phyloP scores from a whole-genome alignment of 1,140 invertebrate species.

The Meloidogyne floridensis region DNA sequence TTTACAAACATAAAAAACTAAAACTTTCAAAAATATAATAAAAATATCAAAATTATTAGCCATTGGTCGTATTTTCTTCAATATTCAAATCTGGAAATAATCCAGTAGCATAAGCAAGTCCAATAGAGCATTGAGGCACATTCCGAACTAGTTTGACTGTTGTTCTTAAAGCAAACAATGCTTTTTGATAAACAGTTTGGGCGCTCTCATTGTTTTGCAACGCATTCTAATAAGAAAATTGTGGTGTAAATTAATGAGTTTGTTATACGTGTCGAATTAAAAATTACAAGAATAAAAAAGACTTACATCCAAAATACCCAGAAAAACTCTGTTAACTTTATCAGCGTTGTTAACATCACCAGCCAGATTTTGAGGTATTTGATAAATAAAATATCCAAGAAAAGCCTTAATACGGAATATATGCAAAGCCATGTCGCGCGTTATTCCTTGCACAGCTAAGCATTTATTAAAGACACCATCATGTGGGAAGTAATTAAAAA shows the following conservation, averaged over 20 bases:
- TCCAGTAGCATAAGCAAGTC: neutral
- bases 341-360: slow-evolving; percentile 29
- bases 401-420: slow-evolving; percentile 26
- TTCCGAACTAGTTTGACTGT: neutral
- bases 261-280: too few relatives aligned
- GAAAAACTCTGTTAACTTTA: slow-evolving; percentile 20
- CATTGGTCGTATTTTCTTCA: neutral
- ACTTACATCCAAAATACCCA: neutral
- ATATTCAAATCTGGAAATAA: neutral
- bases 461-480: slow-evolving; percentile 9
- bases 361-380: neutral
- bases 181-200: neutral
- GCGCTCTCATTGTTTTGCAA: neutral
- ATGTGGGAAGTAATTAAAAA: neutral
- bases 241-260: neutral
- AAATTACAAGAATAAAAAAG: neutral
- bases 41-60: neutral
- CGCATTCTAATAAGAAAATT: neutral
- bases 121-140: neutral
- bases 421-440: neutral
- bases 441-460: slow-evolving; percentile 27
- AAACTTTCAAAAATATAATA: too few relatives aligned
- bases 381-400: slow-evolving; percentile 18
- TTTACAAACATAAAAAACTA: neutral
- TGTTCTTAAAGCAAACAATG: neutral